phyloP scores from a whole-genome alignment of 53 echinoderm and acorn worm species.

The Echinometra lucunter region DNA sequence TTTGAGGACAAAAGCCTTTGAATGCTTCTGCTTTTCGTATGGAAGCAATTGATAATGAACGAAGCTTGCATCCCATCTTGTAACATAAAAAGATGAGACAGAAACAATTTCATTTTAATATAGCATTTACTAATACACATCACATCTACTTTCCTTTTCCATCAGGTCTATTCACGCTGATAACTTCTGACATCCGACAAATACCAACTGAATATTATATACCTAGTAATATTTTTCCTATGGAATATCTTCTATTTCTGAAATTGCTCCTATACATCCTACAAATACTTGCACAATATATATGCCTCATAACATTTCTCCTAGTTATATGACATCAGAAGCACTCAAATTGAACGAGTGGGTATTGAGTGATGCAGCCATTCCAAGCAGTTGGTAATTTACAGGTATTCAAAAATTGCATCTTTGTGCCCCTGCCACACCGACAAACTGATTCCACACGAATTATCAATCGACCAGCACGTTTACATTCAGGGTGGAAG shows the following conservation, averaged over 20 bases:
- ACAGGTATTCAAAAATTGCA: neutral
- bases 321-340: neutral
- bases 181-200: neutral
- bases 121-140: neutral
- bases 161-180: neutral
- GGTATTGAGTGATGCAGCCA: constrained; percentile 7
- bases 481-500: too few species aligned
- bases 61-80: neutral
- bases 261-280: too few species aligned
- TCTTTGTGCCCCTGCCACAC: too few species aligned
- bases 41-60: too few species aligned
- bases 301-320: constrained; percentile 1
- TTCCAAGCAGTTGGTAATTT: neutral
- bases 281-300: too few species aligned
- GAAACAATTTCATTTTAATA: neutral
- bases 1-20: too few species aligned
- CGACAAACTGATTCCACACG: too few species aligned
- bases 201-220: neutral
- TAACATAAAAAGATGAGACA: neutral
- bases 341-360: neutral
- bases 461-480: too few species aligned
- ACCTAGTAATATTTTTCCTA: neutral
- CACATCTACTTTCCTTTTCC: neutral
- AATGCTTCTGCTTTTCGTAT: too few species aligned
- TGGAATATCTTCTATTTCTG: too few species aligned